phyloP scores from a whole-genome alignment of 2,113 vertebrate species.

The Pycnonotus jocosus region DNA sequence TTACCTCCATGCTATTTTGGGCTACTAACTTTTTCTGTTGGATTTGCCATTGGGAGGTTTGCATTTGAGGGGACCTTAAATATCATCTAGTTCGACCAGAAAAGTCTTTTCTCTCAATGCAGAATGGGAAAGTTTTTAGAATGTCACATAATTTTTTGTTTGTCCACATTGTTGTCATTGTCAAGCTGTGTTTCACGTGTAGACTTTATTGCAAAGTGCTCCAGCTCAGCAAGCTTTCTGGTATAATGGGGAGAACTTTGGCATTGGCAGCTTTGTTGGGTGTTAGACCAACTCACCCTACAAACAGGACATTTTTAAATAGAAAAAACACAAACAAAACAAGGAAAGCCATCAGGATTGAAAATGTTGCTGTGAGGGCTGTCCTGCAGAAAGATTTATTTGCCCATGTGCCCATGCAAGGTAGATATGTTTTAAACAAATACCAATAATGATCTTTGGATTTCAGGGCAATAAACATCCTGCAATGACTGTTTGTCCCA shows the following conservation, averaged over 20 bases:
- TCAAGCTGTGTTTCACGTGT: neutral
- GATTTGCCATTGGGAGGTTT: neutral
- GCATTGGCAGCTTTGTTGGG: neutral
- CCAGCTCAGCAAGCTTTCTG: neutral
- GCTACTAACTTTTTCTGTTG: neutral
- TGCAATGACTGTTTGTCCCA: neutral
- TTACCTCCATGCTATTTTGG: neutral
- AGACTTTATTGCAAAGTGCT: neutral
- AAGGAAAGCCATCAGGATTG: neutral
- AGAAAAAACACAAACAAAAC: neutral
- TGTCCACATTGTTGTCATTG: neutral
- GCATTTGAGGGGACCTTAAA: neutral
- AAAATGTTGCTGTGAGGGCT: neutral
- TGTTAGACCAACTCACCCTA: neutral
- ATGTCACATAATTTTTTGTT: neutral
- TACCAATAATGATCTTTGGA: neutral
- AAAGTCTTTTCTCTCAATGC: neutral
- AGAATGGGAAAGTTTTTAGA: neutral
- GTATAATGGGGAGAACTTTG: neutral
- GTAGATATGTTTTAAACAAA: neutral
- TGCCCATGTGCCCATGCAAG: neutral
- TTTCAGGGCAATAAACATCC: neutral
- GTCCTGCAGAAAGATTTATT: neutral
- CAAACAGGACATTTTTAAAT: neutral
- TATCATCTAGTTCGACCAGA: neutral